Conservation (phyloP, 1,140 invertebrate species). For the Trachymyrmex septentrionalis region DNA sequence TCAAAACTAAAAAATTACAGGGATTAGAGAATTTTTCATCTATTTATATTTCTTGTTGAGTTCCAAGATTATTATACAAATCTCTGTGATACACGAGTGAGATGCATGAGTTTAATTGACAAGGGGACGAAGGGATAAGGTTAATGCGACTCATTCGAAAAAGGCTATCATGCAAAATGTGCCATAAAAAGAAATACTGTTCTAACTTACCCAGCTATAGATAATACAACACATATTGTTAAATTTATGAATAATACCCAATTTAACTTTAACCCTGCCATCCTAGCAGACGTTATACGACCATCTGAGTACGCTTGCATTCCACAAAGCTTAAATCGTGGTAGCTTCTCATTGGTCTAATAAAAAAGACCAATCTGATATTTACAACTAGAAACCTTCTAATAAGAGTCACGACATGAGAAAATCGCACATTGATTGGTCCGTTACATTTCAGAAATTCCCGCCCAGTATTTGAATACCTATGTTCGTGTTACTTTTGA, state of each 20-base stretch:
- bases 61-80: not conserved
- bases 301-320: slow-evolving; percentile 77
- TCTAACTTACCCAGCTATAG: slow-evolving; percentile 80
- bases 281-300: slow-evolving; percentile 84
- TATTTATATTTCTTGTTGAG: not conserved
- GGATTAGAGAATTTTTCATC: not conserved
- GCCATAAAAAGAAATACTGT: not conserved
- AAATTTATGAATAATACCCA: slow-evolving; percentile 83
- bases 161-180: not conserved
- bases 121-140: slow-evolving; percentile 10
- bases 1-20: not conserved
- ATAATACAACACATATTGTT: slow-evolving; percentile 76
- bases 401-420: not conserved
- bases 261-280: slow-evolving; percentile 82
- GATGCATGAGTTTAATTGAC: not conserved
- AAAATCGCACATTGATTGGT: no score
- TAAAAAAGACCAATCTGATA: slow-evolving; percentile 17
- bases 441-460: no score
- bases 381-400: not conserved
- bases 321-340: slow-evolving; percentile 78
- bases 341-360: slow-evolving; percentile 80
- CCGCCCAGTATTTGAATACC: no score
- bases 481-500: no score
- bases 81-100: not conserved
- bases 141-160: slow-evolving; percentile 29